Base-by-base conservation (phyloP, 2,113 vertebrate genomes). In the Delphinapterus leucas region DNA sequence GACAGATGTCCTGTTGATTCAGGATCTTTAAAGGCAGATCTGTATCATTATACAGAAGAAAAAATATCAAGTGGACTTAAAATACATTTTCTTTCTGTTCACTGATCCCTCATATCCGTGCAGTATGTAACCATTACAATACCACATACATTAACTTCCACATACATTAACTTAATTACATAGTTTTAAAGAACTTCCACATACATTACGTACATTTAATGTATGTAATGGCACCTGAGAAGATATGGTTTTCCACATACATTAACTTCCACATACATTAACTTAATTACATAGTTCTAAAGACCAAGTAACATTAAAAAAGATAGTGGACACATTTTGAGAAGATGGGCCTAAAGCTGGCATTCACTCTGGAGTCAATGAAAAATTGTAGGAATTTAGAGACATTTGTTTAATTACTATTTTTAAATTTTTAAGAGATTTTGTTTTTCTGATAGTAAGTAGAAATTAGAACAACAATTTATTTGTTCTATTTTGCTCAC, bases 401-500 rank as follows among this genome's bases (percentile, higher is more conserved):
- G 41, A 71, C 7, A 87, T 68, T 82, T 86, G 18, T 49, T 67
- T 90, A 60, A 60, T 41, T 65, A 55, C 67, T 47, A 44, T 44
- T 92, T 86, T 90, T 31, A 68, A 38, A 0, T n/a, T 58, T 81
- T 88, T 87, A 63, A 41, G 31, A 90, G 76, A 4, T 38, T 84
- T 86, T 93, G 5, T 61, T 91, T 86, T 96, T 95, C 36, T 63
- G 70, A 36, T 26, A 82, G 18, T 47, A 90, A 97, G 9, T 81
- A 88, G 44, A 95, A 88, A 82, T 84, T 49, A 81, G 95, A 96
- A 49, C 12, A 92, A n/a, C 58, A 76, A 53, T 53, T 65, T 61
- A 81, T 85, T 60, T 63, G 26, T 76, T 86, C 31, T 53, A 58
- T 84, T 96, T 95, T 92, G 26, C 28, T 90, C 25, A 68, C 4